These are phyloP conservation scores for Streptopelia turtur DNA, from an alignment of 2,797 vertebrate genomes.

Conservation along the genomic window DNA sequence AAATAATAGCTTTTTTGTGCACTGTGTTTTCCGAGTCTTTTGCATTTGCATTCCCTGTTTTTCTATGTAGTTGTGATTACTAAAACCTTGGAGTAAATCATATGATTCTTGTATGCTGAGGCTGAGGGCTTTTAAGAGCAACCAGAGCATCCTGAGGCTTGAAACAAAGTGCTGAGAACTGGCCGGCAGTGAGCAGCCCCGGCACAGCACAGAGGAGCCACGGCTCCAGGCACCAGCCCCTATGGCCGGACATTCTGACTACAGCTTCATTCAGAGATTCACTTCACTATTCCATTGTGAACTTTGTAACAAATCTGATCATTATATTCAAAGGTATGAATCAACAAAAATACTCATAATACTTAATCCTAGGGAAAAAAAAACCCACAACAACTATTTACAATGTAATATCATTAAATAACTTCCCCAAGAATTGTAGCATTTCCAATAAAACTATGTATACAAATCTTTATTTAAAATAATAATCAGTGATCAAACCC, in stretches of 20 bases:
- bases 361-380: background rate
- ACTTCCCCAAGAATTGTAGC: background rate
- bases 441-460: background rate
- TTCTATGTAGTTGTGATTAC: background rate
- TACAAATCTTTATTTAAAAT: background rate
- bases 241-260: background rate
- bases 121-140: background rate
- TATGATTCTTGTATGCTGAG: background rate
- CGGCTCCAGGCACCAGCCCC: background rate
- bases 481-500: background rate
- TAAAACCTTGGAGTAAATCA: background rate
- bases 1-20: rapidly evolving
- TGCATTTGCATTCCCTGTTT: background rate
- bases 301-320: background rate
- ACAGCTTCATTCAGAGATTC: background rate
- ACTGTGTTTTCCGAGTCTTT: background rate
- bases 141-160: rapidly evolving
- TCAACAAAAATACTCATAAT: background rate
- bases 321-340: background rate
- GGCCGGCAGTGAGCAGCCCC: background rate
- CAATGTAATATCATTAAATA: background rate
- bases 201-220: background rate
- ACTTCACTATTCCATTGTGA: background rate
- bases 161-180: background rate
- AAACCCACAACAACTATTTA: background rate